Evolutionary conservation across 2,888 invertebrate genomes (phyloP).

Genomic region (Drosophila pegasa): DNA sequence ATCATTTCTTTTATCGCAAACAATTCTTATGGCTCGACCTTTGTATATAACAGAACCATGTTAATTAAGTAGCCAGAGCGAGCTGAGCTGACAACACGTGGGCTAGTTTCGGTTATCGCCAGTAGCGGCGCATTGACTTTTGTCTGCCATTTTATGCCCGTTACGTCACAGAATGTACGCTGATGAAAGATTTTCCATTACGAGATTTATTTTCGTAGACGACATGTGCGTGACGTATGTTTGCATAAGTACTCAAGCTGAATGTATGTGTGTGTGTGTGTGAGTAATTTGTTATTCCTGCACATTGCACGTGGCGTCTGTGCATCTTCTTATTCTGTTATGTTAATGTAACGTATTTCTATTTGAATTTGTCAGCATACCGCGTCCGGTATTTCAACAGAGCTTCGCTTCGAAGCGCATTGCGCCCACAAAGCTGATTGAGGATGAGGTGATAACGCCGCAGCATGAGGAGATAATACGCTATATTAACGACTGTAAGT

Average conservation of each 20-base stretch:
- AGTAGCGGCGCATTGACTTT: slow-evolving; percentile 53
- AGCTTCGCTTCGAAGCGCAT: slow-evolving; percentile 76
- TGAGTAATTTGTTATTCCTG: no score
- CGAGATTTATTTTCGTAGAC: slow-evolving; percentile 53
- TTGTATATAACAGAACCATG: slow-evolving; percentile 60
- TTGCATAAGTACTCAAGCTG: slow-evolving; percentile 50
- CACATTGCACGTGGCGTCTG: not conserved
- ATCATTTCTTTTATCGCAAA: slow-evolving; percentile 40
- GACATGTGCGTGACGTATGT: slow-evolving; percentile 53
- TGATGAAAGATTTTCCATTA: slow-evolving; percentile 46
- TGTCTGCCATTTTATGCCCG: slow-evolving; percentile 23
- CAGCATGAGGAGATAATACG: slow-evolving; percentile 95
- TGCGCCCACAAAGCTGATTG: slow-evolving; percentile 85
- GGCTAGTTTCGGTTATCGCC: slow-evolving; percentile 65
- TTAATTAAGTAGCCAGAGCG: slow-evolving; percentile 53
- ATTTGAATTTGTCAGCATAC: slow-evolving; percentile 87
- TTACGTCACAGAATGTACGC: slow-evolving; percentile 57
- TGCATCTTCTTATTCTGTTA: slow-evolving; percentile 11
- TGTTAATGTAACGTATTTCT: slow-evolving; percentile 34
- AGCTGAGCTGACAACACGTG: slow-evolving; percentile 58
- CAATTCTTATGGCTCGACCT: slow-evolving; percentile 38
- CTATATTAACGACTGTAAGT: slow-evolving; percentile 94
- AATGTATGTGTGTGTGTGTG: not conserved
- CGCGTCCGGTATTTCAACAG: slow-evolving; percentile 92
- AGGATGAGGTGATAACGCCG: slow-evolving; percentile 88